phyloP scores from a whole-genome alignment of 64 coral and sea anemone species.

The Pocillopora verrucosa region DNA sequence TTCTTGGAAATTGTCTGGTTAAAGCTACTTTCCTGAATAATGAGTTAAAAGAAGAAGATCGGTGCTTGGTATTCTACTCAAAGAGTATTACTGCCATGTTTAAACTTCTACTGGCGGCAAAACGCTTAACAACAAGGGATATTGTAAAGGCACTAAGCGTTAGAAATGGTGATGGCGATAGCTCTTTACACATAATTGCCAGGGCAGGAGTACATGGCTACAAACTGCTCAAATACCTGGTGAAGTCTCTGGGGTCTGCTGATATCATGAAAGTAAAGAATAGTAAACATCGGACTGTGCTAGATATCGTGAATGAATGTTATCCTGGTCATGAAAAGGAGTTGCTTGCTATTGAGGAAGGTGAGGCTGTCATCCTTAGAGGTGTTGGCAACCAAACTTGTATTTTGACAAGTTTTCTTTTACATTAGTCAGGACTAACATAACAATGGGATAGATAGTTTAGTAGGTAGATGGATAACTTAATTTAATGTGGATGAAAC shows the following conservation, averaged over 20 bases:
- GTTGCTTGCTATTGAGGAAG: not conserved
- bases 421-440: too few species aligned
- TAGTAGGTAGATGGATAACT: too few species aligned
- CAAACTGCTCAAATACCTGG: not conserved
- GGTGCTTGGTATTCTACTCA: not conserved
- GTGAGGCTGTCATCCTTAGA: not conserved
- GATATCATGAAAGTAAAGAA: slow-evolving; percentile 7
- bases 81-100: slow-evolving; percentile 3
- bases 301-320: slow-evolving; percentile 19
- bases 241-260: not conserved
- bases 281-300: not conserved
- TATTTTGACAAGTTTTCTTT: too few species aligned
- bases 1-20: not conserved
- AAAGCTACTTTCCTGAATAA: not conserved
- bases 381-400: not conserved
- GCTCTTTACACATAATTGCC: not conserved
- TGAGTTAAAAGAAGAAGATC: not conserved
- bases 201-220: not conserved
- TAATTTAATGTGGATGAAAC: too few species aligned
- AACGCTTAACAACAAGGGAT: not conserved
- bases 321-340: slow-evolving; percentile 31
- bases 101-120: slow-evolving; percentile 1
- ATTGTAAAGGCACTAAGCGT: not conserved
- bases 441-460: too few species aligned
- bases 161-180: not conserved